Evolutionary conservation across 2,888 invertebrate genomes (phyloP).

Genomic region (Sinotaia quadrata): DNA sequence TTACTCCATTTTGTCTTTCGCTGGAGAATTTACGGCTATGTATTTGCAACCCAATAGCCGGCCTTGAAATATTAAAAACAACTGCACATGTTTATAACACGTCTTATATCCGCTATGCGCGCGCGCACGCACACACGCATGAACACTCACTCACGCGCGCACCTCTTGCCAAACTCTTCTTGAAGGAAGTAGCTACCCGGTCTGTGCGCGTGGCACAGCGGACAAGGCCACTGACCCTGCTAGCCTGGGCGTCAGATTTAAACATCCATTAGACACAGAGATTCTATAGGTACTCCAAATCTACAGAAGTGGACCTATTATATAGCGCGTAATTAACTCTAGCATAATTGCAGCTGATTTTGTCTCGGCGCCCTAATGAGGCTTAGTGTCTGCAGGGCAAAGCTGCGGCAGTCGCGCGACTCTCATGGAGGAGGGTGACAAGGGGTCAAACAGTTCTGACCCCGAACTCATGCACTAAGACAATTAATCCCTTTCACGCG

Average conservation of each 20-base stretch:
- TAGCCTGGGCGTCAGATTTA: not conserved
- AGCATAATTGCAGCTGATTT: slow-evolving; percentile 5
- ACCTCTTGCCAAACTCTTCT: too few species aligned
- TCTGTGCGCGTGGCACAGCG: slow-evolving; percentile 7
- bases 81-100: too few species aligned
- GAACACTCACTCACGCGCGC: too few species aligned
- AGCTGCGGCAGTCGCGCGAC: slow-evolving; percentile 1
- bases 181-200: too few species aligned
- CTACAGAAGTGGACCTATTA: slow-evolving; percentile 9
- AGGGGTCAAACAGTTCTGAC: too few species aligned
- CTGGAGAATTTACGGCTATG: too few species aligned
- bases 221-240: not conserved
- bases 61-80: too few species aligned
- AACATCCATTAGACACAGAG: slow-evolving; percentile 9
- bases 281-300: slow-evolving; percentile 18
- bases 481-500: not conserved
- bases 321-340: not conserved
- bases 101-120: too few species aligned
- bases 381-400: not conserved
- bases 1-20: too few species aligned
- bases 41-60: too few species aligned
- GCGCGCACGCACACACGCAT: too few species aligned
- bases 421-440: not conserved
- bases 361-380: slow-evolving; percentile 10
- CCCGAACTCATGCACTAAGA: not conserved